Evolutionary conservation across 1,140 invertebrate genomes (phyloP).

Genomic region (Nebria ingens): DNA sequence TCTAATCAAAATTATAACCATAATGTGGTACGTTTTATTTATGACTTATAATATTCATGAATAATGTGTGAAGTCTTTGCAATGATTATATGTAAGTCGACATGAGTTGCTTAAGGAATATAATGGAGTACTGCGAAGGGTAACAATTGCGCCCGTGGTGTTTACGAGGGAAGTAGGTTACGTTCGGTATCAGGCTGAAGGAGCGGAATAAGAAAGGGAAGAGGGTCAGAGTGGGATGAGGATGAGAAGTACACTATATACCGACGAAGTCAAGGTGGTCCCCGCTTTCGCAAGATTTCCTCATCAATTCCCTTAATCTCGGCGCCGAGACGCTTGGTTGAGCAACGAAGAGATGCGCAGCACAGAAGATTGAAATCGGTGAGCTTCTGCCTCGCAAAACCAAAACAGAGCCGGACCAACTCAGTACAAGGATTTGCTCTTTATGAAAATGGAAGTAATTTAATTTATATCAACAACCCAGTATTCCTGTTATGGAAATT

Average conservation of each 20-base stretch:
- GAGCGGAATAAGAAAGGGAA: neutral
- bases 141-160: neutral
- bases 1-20: no score
- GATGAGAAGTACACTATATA: slow-evolving; percentile 1
- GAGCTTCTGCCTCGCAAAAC: no score
- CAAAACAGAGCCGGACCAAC: neutral
- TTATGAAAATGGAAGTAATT: no score
- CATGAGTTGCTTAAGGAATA: no score
- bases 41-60: no score
- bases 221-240: neutral
- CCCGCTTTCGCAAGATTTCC: slow-evolving; percentile 9
- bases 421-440: no score
- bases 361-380: neutral
- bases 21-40: no score
- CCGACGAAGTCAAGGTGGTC: slow-evolving; percentile 6
- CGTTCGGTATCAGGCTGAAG: neutral
- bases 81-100: no score
- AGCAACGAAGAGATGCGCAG: neutral
- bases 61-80: no score
- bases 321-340: slow-evolving; percentile 9
- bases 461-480: no score
- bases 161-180: neutral
- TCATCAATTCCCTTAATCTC: slow-evolving; percentile 12
- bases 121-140: no score
- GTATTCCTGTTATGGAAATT: no score